These are phyloP conservation scores for Heteromyza rotundicornis DNA, from an alignment of 2,888 invertebrate species.

Conservation along the genomic window DNA sequence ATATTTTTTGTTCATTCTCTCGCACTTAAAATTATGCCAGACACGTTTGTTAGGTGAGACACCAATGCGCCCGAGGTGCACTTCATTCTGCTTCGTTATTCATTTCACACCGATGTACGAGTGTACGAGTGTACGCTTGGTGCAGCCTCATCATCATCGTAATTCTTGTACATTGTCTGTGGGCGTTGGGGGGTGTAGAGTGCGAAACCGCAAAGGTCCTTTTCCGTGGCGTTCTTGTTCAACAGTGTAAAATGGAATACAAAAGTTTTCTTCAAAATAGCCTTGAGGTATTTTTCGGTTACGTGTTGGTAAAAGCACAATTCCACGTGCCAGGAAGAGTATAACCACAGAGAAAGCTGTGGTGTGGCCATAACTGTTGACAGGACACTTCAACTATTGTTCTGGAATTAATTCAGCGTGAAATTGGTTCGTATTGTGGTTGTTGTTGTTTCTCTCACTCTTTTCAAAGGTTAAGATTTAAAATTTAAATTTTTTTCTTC, in stretches of 20 bases:
- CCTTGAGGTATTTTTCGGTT: conserved; percentile 45
- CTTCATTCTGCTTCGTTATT: conserved; percentile 20
- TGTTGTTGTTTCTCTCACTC: no score
- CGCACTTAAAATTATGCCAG: conserved; percentile 37
- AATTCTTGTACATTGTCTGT: no score
- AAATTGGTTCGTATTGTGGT: conserved; percentile 59
- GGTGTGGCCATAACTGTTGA: conserved; percentile 42
- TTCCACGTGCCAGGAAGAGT: neutral
- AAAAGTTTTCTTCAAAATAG: conserved; percentile 45
- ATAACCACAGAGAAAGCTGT: neutral
- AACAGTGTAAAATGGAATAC: no score
- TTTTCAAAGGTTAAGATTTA: conserved; percentile 20
- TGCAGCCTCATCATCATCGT: neutral
- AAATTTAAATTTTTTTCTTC: neutral
- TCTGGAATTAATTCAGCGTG: conserved; percentile 58
- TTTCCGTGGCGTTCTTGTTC: neutral
- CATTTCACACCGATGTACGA: conserved; percentile 10
- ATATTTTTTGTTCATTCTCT: no score
- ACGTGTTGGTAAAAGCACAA: conserved; percentile 15
- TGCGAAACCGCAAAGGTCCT: conserved; percentile 4
- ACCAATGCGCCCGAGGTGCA: conserved; percentile 43
- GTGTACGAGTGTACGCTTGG: neutral
- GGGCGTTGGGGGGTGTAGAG: no score
- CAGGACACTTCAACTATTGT: conserved; percentile 61
- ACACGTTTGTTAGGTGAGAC: conserved; percentile 44